Conservation (phyloP, 2,113 vertebrate species). For the Gymnarchus niloticus region DNA sequence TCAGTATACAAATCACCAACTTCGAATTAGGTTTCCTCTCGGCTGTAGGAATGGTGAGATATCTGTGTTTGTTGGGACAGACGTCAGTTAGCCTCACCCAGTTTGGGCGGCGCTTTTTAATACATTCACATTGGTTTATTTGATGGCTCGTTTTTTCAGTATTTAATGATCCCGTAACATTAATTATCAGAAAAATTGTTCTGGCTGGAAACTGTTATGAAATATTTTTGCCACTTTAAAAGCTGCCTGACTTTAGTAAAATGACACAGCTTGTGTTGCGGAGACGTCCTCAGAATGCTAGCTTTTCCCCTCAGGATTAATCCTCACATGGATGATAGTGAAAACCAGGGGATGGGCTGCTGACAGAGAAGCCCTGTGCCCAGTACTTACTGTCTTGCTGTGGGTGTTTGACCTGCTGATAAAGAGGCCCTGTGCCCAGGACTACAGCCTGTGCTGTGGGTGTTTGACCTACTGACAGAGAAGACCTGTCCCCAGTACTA, state of each 20-base stretch:
- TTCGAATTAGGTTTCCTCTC: background rate
- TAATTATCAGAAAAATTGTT: background rate
- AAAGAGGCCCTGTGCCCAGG: too few species aligned
- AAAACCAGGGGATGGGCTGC: background rate
- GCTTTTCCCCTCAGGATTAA: background rate
- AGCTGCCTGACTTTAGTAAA: too few species aligned
- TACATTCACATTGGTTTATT: too few species aligned
- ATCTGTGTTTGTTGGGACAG: background rate
- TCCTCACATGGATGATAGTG: background rate
- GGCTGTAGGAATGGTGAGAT: background rate
- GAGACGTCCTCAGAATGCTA: background rate
- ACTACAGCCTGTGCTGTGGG: too few species aligned
- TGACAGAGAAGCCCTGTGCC: too few species aligned
- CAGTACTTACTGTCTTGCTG: too few species aligned
- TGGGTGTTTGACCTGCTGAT: too few species aligned
- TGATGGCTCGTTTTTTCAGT: background rate
- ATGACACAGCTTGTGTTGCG: too few species aligned
- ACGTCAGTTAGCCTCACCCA: background rate
- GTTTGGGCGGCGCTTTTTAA: background rate
- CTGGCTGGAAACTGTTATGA: too few species aligned
- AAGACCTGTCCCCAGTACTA: too few species aligned
- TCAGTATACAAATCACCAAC: conserved; percentile 1
- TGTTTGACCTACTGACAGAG: too few species aligned
- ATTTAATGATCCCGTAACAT: background rate
- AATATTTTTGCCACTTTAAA: too few species aligned